Evolutionary conservation across 1,140 invertebrate species (phyloP), one percentile per base, ranked within the genome.

Genomic region (Neotoxoptera formosana): DNA sequence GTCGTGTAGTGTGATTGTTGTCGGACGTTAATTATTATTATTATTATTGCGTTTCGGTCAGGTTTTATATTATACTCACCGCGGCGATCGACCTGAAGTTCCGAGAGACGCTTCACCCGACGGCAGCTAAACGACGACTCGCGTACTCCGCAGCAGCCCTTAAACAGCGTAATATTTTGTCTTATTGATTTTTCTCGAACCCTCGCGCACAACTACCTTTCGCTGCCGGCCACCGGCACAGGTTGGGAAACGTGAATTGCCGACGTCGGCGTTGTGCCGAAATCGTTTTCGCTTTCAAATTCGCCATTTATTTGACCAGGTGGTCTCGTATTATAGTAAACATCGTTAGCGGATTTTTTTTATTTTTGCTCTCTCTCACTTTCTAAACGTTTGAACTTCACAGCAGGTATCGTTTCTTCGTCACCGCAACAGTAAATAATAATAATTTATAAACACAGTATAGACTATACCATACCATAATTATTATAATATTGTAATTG

Each of bases 241-340:
- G 89, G 67, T 90, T 90, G 67, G 89, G 56, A 45, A 90, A 90
- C 89, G 53, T 90, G 56, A 90, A 90, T n/a, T n/a, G n/a, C 36
- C 41, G 8, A 11, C 20, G 36, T 25, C 36, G 83, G 25, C 2
- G 41, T 4, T 25, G 23, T 84, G 11, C 41, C 86, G 41, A 41
- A 41, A 41, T 41, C 41, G 8, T 84, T 45, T 45, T 6, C 25
- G 20, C 45, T 84, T 45, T 84, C 30, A 7, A 25, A 30, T 56
- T 23, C 8, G 30, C 11, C n/a, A 67, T 67, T 41, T 41, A 67
- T 67, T 88, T 53, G 7, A 90, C 34, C 88, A 60, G 88, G 88
- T 60, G 53, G n/a, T 48, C 53, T 89, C 9, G 48, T 51, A n/a
- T 89, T 36, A 2, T 30, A 14, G 60, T 67, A n/a, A 67, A 67